These are phyloP conservation scores for Matsumyia berberina DNA, from an alignment of 2,888 invertebrate genomes.

Conservation along the genomic window DNA sequence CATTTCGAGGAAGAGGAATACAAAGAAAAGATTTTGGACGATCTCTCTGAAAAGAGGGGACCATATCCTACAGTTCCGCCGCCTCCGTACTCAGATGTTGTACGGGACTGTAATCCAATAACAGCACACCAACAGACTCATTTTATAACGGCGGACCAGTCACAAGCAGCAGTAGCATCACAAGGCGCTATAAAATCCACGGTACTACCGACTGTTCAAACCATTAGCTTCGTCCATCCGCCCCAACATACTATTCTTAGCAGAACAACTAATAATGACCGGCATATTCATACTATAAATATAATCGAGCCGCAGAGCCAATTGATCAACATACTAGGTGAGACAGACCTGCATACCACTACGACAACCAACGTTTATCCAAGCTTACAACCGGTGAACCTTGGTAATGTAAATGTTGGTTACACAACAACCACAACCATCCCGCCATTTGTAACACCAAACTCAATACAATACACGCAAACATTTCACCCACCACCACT, in stretches of 20 bases:
- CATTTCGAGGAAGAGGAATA: conserved; percentile 56
- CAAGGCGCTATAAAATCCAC: no score
- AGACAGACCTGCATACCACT: conserved; percentile 20
- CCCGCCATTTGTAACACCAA: conserved; percentile 31
- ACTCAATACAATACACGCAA: conserved; percentile 63
- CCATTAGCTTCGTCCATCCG: conserved; percentile 41
- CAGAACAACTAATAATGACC: conserved; percentile 1
- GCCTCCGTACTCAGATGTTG: conserved; percentile 59
- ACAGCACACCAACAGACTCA: conserved; percentile 35
- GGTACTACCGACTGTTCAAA: conserved; percentile 1
- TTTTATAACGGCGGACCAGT: no score
- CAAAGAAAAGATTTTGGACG: conserved; percentile 18
- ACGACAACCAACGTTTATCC: conserved; percentile 46
- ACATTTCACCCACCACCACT: conserved; percentile 41
- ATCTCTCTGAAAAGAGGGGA: neutral
- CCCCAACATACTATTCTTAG: conserved; percentile 1
- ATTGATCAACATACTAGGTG: conserved; percentile 14
- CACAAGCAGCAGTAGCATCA: no score
- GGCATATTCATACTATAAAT: conserved; percentile 36
- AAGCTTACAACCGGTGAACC: conserved; percentile 33
- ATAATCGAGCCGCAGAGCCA: conserved; percentile 22
- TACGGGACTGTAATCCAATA: conserved; percentile 56
- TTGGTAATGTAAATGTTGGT: conserved; percentile 52
- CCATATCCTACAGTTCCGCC: conserved; percentile 34
- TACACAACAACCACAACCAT: conserved; percentile 37